These are phyloP conservation scores for Trissolcus basalis DNA, from an alignment of 1,140 invertebrate genomes.

Conservation along the genomic window DNA sequence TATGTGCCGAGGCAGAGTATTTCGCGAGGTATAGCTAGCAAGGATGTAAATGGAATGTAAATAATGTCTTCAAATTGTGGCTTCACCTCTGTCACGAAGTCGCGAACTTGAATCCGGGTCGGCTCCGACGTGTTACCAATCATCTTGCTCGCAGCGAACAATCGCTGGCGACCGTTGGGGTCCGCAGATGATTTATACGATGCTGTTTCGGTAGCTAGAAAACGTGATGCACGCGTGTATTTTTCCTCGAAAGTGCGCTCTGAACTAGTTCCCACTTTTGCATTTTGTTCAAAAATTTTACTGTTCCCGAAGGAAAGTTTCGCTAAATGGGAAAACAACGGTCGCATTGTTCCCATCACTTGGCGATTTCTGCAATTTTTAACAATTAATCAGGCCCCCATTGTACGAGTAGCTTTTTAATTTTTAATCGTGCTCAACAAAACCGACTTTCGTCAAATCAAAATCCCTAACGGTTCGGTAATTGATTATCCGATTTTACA, in stretches of 20 bases:
- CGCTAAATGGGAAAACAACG: constrained; percentile 17
- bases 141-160: constrained; percentile 31
- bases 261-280: constrained; percentile 40
- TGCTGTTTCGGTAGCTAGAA: constrained; percentile 28
- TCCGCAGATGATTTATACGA: constrained; percentile 44
- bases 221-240: constrained; percentile 33
- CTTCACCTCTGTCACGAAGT: constrained; percentile 56
- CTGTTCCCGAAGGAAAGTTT: constrained; percentile 27
- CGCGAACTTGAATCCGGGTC: constrained; percentile 54
- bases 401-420: too few species aligned
- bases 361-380: neutral
- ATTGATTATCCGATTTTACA: too few species aligned
- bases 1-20: constrained; percentile 41
- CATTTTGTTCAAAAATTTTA: constrained; percentile 24
- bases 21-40: too few species aligned
- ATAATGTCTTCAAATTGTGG: constrained; percentile 44
- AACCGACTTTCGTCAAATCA: too few species aligned
- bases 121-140: constrained; percentile 30
- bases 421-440: too few species aligned
- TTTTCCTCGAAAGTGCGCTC: constrained; percentile 31
- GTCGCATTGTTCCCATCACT: neutral
- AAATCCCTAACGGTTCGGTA: too few species aligned
- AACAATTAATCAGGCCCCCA: neutral
- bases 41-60: constrained; percentile 43
- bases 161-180: constrained; percentile 9